phyloP scores from a whole-genome alignment of 2,797 vertebrate genomes.

The Chromis chromis region DNA sequence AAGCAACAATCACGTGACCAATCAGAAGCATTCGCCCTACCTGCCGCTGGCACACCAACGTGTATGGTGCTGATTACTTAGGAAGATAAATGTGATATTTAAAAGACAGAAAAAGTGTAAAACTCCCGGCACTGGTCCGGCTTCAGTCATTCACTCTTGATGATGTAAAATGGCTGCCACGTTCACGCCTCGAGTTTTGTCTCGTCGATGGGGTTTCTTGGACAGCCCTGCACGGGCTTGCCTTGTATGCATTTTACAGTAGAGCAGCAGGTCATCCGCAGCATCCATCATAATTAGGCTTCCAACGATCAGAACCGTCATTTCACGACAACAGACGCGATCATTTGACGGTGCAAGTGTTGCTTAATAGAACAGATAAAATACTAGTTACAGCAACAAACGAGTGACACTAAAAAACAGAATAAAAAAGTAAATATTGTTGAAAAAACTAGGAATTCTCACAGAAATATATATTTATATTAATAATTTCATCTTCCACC shows the following conservation, averaged over 20 bases:
- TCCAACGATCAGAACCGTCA: background rate
- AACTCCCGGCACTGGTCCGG: slow-evolving; percentile 89
- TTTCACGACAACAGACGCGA: slow-evolving; percentile 6
- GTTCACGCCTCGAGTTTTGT: slow-evolving; percentile 95
- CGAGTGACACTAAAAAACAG: background rate
- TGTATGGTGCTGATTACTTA: slow-evolving; percentile 81
- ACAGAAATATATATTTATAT: background rate
- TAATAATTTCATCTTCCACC: background rate
- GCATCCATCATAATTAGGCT: slow-evolving; percentile 50
- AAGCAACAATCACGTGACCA: slow-evolving; percentile 58
- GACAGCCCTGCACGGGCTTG: slow-evolving; percentile 85
- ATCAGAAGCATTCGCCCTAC: slow-evolving; percentile 81
- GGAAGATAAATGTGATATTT: slow-evolving; percentile 85
- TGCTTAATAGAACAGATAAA: background rate
- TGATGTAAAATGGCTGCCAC: slow-evolving; percentile 99
- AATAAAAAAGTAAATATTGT: background rate
- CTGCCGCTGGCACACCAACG: slow-evolving; percentile 86
- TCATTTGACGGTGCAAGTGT: background rate
- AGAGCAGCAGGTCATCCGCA: slow-evolving; percentile 68
- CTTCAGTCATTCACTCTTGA: slow-evolving; percentile 93
- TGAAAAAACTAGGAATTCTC: background rate
- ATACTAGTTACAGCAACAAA: background rate
- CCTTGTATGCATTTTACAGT: slow-evolving; percentile 80
- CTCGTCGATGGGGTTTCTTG: slow-evolving; percentile 94
- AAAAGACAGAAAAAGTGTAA: slow-evolving; percentile 86